phyloP scores from a whole-genome alignment of 2,797 vertebrate species.

The Cetoscarus ocellatus region DNA sequence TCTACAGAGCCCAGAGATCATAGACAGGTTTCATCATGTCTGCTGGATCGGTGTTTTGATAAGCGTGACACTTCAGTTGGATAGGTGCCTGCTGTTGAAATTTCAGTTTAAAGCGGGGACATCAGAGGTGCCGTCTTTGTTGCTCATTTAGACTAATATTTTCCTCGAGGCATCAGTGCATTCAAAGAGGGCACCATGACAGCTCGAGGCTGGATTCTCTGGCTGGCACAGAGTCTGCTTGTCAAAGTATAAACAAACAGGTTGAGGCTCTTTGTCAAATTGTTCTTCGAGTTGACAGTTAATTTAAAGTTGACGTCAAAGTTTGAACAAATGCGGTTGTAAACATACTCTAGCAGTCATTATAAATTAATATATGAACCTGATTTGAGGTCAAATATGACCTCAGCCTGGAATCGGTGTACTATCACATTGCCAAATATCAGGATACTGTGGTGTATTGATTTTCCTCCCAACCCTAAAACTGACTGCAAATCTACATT shows the following conservation, averaged over 20 bases:
- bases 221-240: neutral
- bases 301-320: no score
- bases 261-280: neutral
- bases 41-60: neutral
- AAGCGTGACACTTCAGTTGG: neutral
- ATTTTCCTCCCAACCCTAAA: no score
- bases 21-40: constrained; percentile 6
- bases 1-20: neutral
- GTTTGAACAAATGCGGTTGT: no score
- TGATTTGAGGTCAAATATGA: no score
- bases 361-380: no score
- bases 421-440: no score
- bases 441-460: no score
- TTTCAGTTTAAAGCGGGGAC: constrained; percentile 19
- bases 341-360: no score
- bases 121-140: constrained; percentile 3
- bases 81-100: constrained; percentile 21
- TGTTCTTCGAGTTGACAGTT: neutral
- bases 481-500: no score
- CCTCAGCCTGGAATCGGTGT: no score
- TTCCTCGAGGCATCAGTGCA: constrained; percentile 36
- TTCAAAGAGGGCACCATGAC: constrained; percentile 7
- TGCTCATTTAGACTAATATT: constrained; percentile 11
- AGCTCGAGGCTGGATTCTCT: constrained; percentile 29
- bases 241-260: constrained; percentile 16